phyloP scores from a whole-genome alignment of 2,888 invertebrate genomes.

The Mimumesa dahlbomi region DNA sequence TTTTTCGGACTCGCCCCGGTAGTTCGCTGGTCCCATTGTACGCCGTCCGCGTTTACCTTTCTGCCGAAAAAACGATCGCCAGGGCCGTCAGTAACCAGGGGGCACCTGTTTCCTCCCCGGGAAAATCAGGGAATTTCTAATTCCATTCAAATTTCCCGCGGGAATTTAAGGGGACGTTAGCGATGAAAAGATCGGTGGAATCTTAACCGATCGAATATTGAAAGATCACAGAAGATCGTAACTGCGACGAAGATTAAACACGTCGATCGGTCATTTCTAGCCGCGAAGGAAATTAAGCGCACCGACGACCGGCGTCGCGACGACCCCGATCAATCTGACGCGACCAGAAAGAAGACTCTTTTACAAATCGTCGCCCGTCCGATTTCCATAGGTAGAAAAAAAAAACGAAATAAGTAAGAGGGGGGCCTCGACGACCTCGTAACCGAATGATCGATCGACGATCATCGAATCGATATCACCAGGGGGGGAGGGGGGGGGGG shows the following conservation, averaged over 20 bases:
- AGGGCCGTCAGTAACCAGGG: constrained; percentile 11
- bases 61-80: background rate
- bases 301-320: background rate
- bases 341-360: constrained; percentile 20
- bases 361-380: constrained; percentile 42
- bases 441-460: constrained; percentile 55
- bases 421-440: constrained; percentile 48
- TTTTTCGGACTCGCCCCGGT: background rate
- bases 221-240: no score
- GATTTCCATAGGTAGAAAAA: constrained; percentile 48
- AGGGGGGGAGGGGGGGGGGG: no score
- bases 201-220: no score
- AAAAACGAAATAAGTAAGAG: no score
- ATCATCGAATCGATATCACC: constrained; percentile 54
- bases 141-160: no score
- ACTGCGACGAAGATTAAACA: constrained; percentile 43
- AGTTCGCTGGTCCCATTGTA: background rate
- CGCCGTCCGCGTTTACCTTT: background rate
- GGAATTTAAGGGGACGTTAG: no score
- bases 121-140: background rate
- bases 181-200: no score
- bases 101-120: constrained; percentile 17
- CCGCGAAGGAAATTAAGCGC: constrained; percentile 10
- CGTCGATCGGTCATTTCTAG: constrained; percentile 42
- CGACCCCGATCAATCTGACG: constrained; percentile 47